phyloP scores from a whole-genome alignment of 2,888 invertebrate species.

The Tanypteryx hageni region DNA sequence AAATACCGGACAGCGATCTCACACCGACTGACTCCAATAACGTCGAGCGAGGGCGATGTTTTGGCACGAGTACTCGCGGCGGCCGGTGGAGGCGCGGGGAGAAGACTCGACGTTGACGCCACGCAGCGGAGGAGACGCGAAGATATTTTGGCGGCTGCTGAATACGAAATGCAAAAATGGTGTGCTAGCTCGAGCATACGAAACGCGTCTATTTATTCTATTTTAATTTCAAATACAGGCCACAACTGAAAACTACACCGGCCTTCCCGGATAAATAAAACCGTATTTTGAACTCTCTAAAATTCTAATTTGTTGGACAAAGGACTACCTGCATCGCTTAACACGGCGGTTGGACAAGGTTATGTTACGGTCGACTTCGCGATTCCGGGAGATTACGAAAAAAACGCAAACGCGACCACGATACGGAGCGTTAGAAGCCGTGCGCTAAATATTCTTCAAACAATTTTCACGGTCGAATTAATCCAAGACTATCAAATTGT shows the following conservation, averaged over 20 bases:
- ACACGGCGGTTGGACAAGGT: no score
- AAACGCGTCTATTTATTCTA: no score
- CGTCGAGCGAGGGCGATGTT: constrained; percentile 53
- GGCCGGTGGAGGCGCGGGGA: constrained; percentile 48
- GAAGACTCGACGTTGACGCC: constrained; percentile 37
- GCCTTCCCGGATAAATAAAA: no score
- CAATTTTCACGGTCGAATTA: background rate
- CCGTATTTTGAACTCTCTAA: no score
- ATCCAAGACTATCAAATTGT: background rate
- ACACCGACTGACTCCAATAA: constrained; percentile 62
- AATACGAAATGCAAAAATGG: constrained; percentile 1
- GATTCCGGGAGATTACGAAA: background rate
- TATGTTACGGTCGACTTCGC: no score
- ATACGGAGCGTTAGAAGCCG: background rate
- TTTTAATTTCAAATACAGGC: no score
- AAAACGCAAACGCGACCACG: background rate
- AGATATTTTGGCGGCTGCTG: constrained; percentile 26
- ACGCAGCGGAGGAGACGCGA: background rate
- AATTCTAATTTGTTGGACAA: no score
- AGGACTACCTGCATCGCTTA: no score
- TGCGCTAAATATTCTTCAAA: background rate
- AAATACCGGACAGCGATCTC: constrained; percentile 54
- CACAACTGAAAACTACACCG: no score
- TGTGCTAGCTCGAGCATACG: background rate
- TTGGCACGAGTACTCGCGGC: constrained; percentile 36